A percentile compares a stretch with the other conserved stretches of the same genome.
These are phyloP conservation scores for Tigriopus californicus DNA, from an alignment of 2,888 invertebrate species.

Conservation along the genomic window DNA sequence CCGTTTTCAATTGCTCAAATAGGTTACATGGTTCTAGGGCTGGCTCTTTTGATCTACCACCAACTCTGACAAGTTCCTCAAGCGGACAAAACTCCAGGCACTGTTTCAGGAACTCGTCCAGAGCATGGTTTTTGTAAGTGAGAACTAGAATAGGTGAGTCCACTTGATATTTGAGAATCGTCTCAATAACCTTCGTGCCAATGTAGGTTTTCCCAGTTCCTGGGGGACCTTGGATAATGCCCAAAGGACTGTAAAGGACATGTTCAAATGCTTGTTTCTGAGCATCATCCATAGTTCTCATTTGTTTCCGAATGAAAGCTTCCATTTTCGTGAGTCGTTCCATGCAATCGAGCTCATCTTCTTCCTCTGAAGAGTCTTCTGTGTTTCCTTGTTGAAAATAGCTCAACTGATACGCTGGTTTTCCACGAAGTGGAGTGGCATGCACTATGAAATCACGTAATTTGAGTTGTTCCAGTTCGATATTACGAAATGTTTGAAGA, in stretches of 20 bases:
- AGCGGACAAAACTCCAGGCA: neutral
- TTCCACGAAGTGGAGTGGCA: conserved; percentile 2
- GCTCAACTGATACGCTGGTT: too few relatives aligned
- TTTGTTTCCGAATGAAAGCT: conserved; percentile 20
- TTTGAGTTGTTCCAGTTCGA: conserved; percentile 22
- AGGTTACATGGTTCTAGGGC: neutral
- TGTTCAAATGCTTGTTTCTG: conserved; percentile 46
- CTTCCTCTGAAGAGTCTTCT: too few relatives aligned
- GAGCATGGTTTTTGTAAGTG: conserved; percentile 66
- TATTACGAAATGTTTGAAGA: conserved; percentile 26
- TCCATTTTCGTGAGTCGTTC: conserved; percentile 14
- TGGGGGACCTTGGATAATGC: conserved; percentile 51
- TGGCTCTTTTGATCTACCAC: neutral
- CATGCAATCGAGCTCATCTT: too few relatives aligned
- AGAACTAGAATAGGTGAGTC: conserved; percentile 51
- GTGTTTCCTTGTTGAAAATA: too few relatives aligned
- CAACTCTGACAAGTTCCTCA: neutral
- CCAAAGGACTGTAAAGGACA: conserved; percentile 49
- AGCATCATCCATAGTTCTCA: conserved; percentile 33
- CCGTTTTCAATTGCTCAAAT: too few relatives aligned
- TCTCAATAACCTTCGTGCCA: conserved; percentile 51
- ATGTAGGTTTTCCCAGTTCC: conserved; percentile 39
- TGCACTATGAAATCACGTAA: conserved; percentile 23
- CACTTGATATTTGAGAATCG: conserved; percentile 40
- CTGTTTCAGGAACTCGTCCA: conserved; percentile 58